These are phyloP conservation scores for Brachycybe producta DNA, from an alignment of 2,888 invertebrate genomes.

Conservation along the genomic window DNA sequence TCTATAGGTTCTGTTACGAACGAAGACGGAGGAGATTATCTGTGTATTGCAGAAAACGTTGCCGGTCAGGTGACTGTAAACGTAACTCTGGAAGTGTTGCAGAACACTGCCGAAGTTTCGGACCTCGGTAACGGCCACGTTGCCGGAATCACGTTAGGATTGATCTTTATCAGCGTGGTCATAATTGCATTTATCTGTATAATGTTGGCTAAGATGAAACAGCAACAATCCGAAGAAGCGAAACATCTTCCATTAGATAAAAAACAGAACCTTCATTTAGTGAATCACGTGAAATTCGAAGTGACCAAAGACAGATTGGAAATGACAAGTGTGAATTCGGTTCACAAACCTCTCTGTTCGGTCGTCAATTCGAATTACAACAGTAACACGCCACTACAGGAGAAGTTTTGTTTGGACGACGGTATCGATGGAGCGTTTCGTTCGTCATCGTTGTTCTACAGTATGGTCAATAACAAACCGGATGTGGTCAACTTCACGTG, in stretches of 20 bases:
- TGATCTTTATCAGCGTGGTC: constrained; percentile 7
- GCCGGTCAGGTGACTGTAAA: constrained; percentile 68
- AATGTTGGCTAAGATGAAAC: constrained; percentile 5
- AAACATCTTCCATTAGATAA: constrained; percentile 10
- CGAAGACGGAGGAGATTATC: constrained; percentile 72
- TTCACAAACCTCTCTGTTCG: constrained; percentile 4
- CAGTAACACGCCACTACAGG: constrained; percentile 1
- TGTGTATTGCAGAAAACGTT: constrained; percentile 71
- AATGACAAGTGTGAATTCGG: neutral
- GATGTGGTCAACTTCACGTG: constrained; percentile 17
- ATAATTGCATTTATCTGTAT: constrained; percentile 10
- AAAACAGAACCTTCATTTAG: constrained; percentile 5
- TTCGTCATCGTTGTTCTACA: constrained; percentile 3
- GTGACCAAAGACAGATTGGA: constrained; percentile 11
- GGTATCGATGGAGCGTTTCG: constrained; percentile 1
- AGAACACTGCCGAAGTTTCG: constrained; percentile 1
- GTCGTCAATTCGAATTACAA: constrained; percentile 3
- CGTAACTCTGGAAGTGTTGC: constrained; percentile 48
- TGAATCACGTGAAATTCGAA: constrained; percentile 16
- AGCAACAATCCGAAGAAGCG: constrained; percentile 14
- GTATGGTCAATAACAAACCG: constrained; percentile 12
- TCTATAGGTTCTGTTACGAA: constrained; percentile 61
- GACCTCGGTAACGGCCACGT: constrained; percentile 7
- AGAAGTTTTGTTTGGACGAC: constrained; percentile 9
- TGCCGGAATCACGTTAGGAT: constrained; percentile 8